Percentiles rank a stretch among this genome's conserved stretches.
These are phyloP conservation scores for Boloria selene DNA, from an alignment of 2,888 invertebrate genomes.

Conservation along the genomic window DNA sequence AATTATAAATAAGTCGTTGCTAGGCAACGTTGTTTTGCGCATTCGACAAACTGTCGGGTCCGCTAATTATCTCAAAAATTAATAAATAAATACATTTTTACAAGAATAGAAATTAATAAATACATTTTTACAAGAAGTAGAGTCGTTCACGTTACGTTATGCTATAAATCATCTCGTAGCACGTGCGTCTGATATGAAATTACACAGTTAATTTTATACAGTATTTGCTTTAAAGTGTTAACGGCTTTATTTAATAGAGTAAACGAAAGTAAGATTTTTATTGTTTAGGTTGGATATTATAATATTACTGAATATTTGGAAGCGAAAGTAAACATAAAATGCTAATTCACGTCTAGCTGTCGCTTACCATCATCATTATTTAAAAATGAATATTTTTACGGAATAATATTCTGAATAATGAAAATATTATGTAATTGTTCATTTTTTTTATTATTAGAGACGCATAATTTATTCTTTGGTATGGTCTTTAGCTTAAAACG, in stretches of 20 bases:
- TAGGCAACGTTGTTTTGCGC: too few relatives aligned
- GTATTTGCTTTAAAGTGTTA: constrained; percentile 12
- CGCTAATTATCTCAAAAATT: too few relatives aligned
- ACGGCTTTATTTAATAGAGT: constrained; percentile 8
- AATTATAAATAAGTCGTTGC: too few relatives aligned
- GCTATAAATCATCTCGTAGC: constrained; percentile 14
- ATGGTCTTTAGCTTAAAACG: too few relatives aligned
- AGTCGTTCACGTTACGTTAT: constrained; percentile 24
- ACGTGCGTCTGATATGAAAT: constrained; percentile 17
- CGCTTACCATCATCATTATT: not conserved
- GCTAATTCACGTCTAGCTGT: constrained; percentile 1
- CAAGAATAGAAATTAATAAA: not conserved
- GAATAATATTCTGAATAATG: too few relatives aligned
- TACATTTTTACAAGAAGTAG: constrained; percentile 5
- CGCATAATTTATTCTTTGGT: too few relatives aligned
- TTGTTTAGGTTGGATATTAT: constrained; percentile 11
- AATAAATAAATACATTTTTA: constrained; percentile 5
- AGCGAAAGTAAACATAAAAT: constrained; percentile 17
- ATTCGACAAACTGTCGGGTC: too few relatives aligned
- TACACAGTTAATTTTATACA: constrained; percentile 16
- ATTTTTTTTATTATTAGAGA: too few relatives aligned
- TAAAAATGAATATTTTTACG: too few relatives aligned
- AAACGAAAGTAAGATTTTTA: constrained; percentile 17
- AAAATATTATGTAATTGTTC: not conserved
- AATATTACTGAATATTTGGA: constrained; percentile 8